Evolutionary conservation across 2,888 invertebrate genomes (phyloP), one percentile per base, ranked within the genome.

Genomic region (Ceraclea dissimilis): DNA sequence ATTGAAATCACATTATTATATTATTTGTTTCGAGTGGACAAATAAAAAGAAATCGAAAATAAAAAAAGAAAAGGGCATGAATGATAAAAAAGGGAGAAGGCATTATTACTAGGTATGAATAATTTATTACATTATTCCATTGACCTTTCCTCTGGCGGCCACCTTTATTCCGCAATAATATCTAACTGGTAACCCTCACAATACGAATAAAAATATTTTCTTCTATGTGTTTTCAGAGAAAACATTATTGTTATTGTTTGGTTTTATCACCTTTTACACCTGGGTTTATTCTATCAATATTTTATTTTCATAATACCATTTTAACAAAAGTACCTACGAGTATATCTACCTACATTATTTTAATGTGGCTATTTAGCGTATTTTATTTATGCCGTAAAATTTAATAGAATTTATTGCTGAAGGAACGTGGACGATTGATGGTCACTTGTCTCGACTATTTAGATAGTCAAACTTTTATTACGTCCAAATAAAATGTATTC

Each of bases 1-100:
- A 39, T 2, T 39, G 39, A 39, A 39, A 39, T 39, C 39, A 39
- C 39, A 39, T 39, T 39, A 39, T 39, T 39, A 39, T 39, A 39
- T 39, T 39, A 39, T 39, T 39, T 39, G 39, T 39, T 39, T 39
- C 39, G 39, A 39, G 39, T 39, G 39, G 39, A 39, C 39, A 39
- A 39, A 39, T 39, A 39, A 39, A 39, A 13, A 26, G 26, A 26
- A 26, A 26, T 26, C 26, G 26, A 26, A 39, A 39, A 39, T 39
- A 39, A 39, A 39, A 39, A 39, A 39, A 13, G 39, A 39, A 39
- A 39, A 39, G 39, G 39, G 8, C 39, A 39, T 39, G 39, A 39
- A 39, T 39, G 39, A 13, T 8, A 6, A 39, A 39, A 39, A 39
- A 39, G 39, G 39, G 39, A 39, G 39, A 39, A 16, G 16, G 39